Evolutionary conservation across 2,888 invertebrate species (phyloP).

Genomic region (Lepidocyrtoides sp.): DNA sequence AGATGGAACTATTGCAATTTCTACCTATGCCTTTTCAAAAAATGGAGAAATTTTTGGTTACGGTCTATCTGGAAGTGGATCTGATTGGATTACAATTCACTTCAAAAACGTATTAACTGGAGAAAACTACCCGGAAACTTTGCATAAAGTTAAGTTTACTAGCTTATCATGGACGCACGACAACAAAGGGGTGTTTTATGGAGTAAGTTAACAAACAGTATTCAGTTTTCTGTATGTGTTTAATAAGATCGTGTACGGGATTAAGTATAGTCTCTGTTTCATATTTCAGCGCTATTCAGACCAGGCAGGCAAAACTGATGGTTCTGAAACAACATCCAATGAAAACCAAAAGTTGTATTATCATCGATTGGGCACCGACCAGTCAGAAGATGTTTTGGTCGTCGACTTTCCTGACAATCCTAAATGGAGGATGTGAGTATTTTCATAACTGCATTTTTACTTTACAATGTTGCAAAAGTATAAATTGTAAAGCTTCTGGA

Average conservation of each 20-base stretch:
- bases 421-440: slow-evolving; percentile 93
- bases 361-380: slow-evolving; percentile 95
- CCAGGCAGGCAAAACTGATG: slow-evolving; percentile 94
- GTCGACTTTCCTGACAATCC: slow-evolving; percentile 97
- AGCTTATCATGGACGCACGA: slow-evolving; percentile 98
- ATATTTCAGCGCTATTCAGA: slow-evolving; percentile 92
- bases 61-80: slow-evolving; percentile 96
- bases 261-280: slow-evolving; percentile 18
- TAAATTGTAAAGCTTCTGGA: background rate
- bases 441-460: background rate
- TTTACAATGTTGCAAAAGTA: background rate
- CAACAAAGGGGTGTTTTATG: slow-evolving; percentile 97
- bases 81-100: slow-evolving; percentile 98
- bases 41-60: slow-evolving; percentile 97
- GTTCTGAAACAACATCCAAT: slow-evolving; percentile 95
- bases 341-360: slow-evolving; percentile 97
- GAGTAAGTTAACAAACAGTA: slow-evolving; percentile 88
- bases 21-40: slow-evolving; percentile 93
- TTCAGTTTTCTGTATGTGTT: background rate
- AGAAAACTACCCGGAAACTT: slow-evolving; percentile 94
- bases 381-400: slow-evolving; percentile 94
- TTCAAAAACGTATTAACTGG: slow-evolving; percentile 92
- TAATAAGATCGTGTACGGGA: background rate
- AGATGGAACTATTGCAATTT: slow-evolving; percentile 95
- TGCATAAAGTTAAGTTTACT: slow-evolving; percentile 97